Evolutionary conservation across 2,888 invertebrate genomes (phyloP), one percentile per base, ranked within the genome.

Genomic region (Lycaena phlaeas): DNA sequence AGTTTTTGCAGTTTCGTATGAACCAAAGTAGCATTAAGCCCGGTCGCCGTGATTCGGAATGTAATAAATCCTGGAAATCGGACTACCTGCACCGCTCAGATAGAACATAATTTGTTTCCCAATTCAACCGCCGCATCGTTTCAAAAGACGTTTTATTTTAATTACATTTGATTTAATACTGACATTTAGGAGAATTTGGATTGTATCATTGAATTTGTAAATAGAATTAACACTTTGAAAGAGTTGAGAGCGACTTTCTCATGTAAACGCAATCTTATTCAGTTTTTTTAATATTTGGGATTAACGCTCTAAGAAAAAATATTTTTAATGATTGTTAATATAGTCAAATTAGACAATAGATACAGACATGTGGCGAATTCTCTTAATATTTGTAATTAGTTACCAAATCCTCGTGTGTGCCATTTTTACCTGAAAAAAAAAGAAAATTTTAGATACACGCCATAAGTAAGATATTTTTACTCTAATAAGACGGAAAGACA

Each of bases 11-110:
- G 40, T 46, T 43, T 39, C 39, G 43, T 34, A 41, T 42, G 27
- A 43, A 44, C 44, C 45, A 22, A 42, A 45, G 40, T 45, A 47
- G 50, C 44, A 42, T 51, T 50, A 46, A 49, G 49, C 45, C 38
- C 42, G 45, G 46, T 51, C 52, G 51, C 48, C 51, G 56, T 54
- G 57, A 59, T 61, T 61, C 53, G 54, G 53, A 49, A 36, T 40
- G 51, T 52, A 51, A 64, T 64, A 64, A 64, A 61, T 61, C 56
- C 53, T 49, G 42, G 49, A 59, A 59, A 55, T 59, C 56, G 54
- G 57, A 55, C 54, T 59, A 57, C 56, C 53, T 55, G 56, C 55
- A 50, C 50, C 45, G 48, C 43, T 48, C 44, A 49, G 51, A 55
- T 52, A 48, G 48, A 50, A 53, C 49, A 54, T 57, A 56, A 59